These are phyloP conservation scores for Pasiphila rectangulata DNA, from an alignment of 2,888 invertebrate species.

Conservation along the genomic window DNA sequence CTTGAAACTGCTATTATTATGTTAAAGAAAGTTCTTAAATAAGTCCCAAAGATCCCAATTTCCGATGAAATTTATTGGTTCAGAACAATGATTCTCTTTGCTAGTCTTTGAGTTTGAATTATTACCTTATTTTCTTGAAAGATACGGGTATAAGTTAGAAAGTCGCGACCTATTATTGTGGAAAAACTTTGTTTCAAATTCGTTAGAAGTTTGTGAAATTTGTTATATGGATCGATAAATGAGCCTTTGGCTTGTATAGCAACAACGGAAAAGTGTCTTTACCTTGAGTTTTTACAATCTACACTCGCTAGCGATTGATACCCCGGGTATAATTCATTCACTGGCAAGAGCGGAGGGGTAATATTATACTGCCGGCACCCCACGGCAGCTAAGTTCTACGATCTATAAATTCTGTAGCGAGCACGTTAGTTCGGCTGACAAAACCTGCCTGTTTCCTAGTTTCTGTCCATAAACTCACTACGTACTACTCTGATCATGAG, in stretches of 20 bases:
- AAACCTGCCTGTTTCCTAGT: too few relatives aligned
- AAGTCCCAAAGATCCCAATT: slow-evolving; percentile 14
- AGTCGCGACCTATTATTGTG: neutral
- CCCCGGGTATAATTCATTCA: too few relatives aligned
- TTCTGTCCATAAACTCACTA: too few relatives aligned
- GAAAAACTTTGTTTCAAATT: slow-evolving; percentile 2
- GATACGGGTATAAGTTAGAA: neutral
- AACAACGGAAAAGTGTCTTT: neutral
- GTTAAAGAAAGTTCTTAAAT: slow-evolving; percentile 19
- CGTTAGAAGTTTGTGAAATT: neutral
- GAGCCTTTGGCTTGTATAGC: neutral
- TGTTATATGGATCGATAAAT: neutral
- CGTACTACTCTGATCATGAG: too few relatives aligned
- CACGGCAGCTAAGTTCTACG: too few relatives aligned
- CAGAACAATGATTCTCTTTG: slow-evolving; percentile 8
- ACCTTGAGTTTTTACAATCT: too few relatives aligned
- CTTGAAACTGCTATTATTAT: neutral
- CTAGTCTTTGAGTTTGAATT: neutral
- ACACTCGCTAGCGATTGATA: too few relatives aligned
- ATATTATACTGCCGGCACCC: too few relatives aligned
- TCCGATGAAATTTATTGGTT: slow-evolving; percentile 17
- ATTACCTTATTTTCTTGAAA: slow-evolving; percentile 1
- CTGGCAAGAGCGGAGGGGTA: too few relatives aligned
- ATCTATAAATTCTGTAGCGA: too few relatives aligned
- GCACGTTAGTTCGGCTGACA: too few relatives aligned